These are phyloP conservation scores for Channa striata DNA, from an alignment of 2,797 vertebrate species.

Conservation along the genomic window DNA sequence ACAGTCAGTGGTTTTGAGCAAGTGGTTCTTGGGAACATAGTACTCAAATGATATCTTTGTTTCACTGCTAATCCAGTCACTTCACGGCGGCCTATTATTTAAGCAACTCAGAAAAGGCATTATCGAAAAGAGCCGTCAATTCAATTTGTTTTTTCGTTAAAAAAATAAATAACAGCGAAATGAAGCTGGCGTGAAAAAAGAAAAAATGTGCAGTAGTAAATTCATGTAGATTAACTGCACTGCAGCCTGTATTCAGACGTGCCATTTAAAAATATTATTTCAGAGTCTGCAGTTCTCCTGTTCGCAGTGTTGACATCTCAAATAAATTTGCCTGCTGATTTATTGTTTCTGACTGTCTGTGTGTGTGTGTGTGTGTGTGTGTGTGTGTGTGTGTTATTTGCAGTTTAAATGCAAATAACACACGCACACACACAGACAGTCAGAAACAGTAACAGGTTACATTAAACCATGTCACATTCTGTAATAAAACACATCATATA, in stretches of 20 bases:
- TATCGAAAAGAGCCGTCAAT: not conserved
- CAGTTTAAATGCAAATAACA: too few relatives aligned
- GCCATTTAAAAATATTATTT: not conserved
- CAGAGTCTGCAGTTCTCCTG: not conserved
- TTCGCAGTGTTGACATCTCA: conserved; percentile 8
- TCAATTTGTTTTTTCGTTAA: not conserved
- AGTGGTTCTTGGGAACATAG: conserved; percentile 55
- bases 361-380: not conserved
- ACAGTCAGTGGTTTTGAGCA: conserved; percentile 75
- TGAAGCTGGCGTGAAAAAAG: not conserved
- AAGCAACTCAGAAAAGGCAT: not conserved
- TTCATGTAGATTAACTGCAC: not conserved
- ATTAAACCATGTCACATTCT: too few relatives aligned
- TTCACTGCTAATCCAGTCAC: conserved; percentile 40
- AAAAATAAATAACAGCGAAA: conserved; percentile 1
- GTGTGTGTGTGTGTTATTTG: too few relatives aligned
- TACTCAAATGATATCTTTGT: conserved; percentile 52
- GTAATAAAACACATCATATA: too few relatives aligned
- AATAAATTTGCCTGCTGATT: not conserved
- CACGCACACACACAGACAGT: too few relatives aligned
- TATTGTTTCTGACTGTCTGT: not conserved
- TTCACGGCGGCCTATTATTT: not conserved
- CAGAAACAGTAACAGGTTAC: too few relatives aligned
- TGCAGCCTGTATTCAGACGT: not conserved
- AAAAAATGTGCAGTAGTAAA: conserved; percentile 3